Base-by-base conservation (phyloP, 2,888 invertebrate species). In the Melanchra persicariae region DNA sequence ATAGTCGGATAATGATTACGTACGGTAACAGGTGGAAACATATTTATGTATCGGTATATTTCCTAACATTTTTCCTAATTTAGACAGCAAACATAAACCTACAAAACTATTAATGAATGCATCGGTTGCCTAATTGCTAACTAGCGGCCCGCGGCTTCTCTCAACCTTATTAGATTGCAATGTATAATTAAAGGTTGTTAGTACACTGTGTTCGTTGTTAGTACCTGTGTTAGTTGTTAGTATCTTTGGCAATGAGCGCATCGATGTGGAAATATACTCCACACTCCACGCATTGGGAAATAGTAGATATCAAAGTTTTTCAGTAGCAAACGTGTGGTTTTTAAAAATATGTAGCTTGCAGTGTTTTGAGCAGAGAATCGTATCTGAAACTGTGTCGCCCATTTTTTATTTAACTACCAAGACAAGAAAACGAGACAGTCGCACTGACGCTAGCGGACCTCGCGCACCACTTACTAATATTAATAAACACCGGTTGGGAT, bases 131-230 rank as follows among this genome's bases (percentile, higher is more conserved):
- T 66, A 62, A 74, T 66, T 30, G 63, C 63, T 70, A 79, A 74
- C 66, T 26, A 63, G 66, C 17, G 5, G 52, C 19, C 54, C 59
- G 55, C 66, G 70, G 74, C 59, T 65, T n/a, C 66, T 37, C 65
- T 45, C 37, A 66, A 57, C 76, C 43, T 71, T 55, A 66, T 78
- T 78, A 63, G 74, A 78, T 63, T 62, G 65, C 24, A 51, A 59
- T 58, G 40, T 64, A 59, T 79, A 79, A 79, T 79, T 68, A 75
- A 55, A 59, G 64, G 47, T 67, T 30, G 6, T 66, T 66, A 70
- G 62, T 47, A 67, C 61, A 22, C 15, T 54, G 54, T 34, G 54
- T 54, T 54, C 12, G 52, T 65, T 43, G 19, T 62, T 65, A 69
- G 65, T 51, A 66, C 26, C 12, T 55, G 55, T n/a, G 55, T 55